Percentiles rank a stretch among this genome's conserved stretches.
Conservation (phyloP, 2,797 vertebrate species). For the Pseudotriccus pelzelni region DNA sequence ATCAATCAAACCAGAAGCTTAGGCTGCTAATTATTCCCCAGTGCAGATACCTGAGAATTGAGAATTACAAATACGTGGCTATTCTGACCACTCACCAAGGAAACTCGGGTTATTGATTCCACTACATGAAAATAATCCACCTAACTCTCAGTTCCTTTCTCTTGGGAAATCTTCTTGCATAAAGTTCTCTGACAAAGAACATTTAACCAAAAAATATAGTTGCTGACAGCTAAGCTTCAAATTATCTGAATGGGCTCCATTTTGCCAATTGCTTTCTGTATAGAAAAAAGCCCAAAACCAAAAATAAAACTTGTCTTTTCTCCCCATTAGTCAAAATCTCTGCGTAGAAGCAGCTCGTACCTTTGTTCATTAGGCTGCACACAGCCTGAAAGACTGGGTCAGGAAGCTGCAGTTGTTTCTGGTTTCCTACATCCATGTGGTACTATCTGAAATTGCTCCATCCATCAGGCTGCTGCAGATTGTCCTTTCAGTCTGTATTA, state of each 20-base stretch:
- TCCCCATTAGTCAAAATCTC: neutral
- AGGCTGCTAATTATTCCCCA: slow-evolving; percentile 53
- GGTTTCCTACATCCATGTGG: neutral
- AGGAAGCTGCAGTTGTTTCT: neutral
- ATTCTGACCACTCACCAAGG: slow-evolving; percentile 33
- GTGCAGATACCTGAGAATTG: neutral
- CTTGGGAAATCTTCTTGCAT: slow-evolving; percentile 45
- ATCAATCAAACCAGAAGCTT: slow-evolving; percentile 57
- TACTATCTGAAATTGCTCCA: neutral
- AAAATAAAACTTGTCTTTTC: neutral
- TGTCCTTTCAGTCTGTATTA: neutral
- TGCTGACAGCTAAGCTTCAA: neutral
- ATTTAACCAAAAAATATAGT: neutral
- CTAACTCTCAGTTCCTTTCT: slow-evolving; percentile 16
- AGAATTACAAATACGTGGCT: slow-evolving; percentile 30
- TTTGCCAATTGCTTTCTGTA: neutral
- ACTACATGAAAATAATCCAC: slow-evolving; percentile 51
- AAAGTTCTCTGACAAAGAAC: slow-evolving; percentile 36
- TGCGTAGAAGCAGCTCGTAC: neutral
- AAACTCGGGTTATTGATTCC: slow-evolving; percentile 48
- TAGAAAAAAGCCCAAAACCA: neutral
- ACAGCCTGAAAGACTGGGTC: neutral
- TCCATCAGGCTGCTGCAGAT: neutral
- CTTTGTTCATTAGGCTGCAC: neutral
- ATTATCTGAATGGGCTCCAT: neutral